Evolutionary conservation across 2,113 vertebrate species (phyloP).

Genomic region (Eidolon helvum): DNA sequence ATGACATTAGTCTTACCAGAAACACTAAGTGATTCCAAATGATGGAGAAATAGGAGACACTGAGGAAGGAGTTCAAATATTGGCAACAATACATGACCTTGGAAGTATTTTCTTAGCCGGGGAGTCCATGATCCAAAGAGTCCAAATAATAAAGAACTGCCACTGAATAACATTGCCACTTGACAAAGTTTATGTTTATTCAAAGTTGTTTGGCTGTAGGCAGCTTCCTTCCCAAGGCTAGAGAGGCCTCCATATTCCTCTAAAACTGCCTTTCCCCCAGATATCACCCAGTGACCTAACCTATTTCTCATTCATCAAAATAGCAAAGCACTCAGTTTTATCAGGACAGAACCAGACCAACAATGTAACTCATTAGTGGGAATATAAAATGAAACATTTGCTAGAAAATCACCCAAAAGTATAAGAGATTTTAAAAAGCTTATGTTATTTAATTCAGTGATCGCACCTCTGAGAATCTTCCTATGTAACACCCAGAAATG

Average conservation of each 20-base stretch:
- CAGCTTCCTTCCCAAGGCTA: not conserved
- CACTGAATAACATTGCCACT: not conserved
- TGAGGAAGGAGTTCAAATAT: not conserved
- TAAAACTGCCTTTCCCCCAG: not conserved
- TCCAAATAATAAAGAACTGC: not conserved
- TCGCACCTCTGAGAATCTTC: not conserved
- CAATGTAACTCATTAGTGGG: not conserved
- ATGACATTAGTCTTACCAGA: not conserved
- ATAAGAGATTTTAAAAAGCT: not conserved
- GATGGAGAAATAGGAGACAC: not conserved
- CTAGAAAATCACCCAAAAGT: not conserved
- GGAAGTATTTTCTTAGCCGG: not conserved
- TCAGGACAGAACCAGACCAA: not conserved
- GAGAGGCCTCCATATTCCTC: not conserved
- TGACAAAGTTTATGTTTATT: not conserved
- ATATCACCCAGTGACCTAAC: not conserved
- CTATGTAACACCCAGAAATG: not conserved
- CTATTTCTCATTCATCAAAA: not conserved
- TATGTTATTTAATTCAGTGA: not conserved
- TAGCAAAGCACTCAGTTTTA: not conserved
- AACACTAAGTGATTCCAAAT: not conserved
- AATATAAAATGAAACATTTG: not conserved
- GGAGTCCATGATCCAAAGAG: not conserved
- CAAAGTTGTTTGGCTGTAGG: not conserved
- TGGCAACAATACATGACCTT: not conserved